phyloP scores from a whole-genome alignment of 92 coral and sea anemone genomes.

The Palythoa grandis region DNA sequence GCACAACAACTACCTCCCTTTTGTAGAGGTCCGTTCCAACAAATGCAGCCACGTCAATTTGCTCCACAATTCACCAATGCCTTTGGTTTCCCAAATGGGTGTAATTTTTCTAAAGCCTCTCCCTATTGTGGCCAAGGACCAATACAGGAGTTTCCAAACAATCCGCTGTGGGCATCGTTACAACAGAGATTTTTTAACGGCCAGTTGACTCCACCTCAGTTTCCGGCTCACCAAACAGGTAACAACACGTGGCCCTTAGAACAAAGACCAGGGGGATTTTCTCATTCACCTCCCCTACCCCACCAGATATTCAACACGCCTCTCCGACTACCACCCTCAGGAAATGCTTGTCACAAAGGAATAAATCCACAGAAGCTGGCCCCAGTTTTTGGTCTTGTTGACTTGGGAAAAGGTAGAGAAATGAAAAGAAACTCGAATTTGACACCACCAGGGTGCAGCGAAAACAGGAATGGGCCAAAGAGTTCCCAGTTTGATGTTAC shows the following conservation, averaged over 20 bases:
- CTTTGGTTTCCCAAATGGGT: background rate
- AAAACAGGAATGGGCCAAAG: background rate
- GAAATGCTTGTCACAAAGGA: background rate
- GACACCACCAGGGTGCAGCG: background rate
- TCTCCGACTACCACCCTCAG: background rate
- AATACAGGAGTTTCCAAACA: background rate
- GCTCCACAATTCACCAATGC: background rate
- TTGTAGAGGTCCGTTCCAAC: background rate
- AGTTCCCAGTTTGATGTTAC: background rate
- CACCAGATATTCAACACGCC: background rate
- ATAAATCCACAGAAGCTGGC: background rate
- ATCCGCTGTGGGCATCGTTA: background rate
- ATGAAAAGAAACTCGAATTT: background rate
- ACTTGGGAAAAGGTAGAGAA: background rate
- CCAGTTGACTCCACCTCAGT: background rate
- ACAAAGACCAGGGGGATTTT: background rate
- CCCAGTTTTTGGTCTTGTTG: conserved; percentile 6
- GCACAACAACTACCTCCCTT: background rate
- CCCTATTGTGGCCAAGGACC: background rate
- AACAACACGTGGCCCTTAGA: background rate
- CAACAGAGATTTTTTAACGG: background rate
- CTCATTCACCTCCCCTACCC: background rate
- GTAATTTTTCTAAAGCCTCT: background rate
- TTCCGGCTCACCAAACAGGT: background rate
- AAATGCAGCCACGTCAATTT: background rate